phyloP scores from a whole-genome alignment of 2,888 invertebrate species.

The Ennomos fuscantarius region DNA sequence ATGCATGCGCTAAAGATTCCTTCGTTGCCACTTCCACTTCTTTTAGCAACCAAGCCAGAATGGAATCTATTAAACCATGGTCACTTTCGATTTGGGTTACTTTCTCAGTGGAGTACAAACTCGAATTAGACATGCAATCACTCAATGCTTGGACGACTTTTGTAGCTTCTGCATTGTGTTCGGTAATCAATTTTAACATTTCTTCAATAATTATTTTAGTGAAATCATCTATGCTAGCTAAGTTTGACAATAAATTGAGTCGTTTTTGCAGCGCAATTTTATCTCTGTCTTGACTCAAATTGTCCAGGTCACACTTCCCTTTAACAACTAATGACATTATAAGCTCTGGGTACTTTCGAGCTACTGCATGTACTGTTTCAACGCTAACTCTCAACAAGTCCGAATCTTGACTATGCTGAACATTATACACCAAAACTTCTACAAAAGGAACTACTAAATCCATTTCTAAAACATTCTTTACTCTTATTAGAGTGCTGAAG shows the following conservation, averaged over 20 bases:
- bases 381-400: slow-evolving; percentile 75
- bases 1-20: slow-evolving; percentile 60
- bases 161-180: slow-evolving; percentile 54
- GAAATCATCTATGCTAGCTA: slow-evolving; percentile 79
- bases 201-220: slow-evolving; percentile 74
- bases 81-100: slow-evolving; percentile 75
- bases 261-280: slow-evolving; percentile 64
- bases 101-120: slow-evolving; percentile 64
- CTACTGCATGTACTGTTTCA: slow-evolving; percentile 80
- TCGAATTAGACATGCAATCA: slow-evolving; percentile 62
- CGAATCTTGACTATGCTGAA: slow-evolving; percentile 72
- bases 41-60: slow-evolving; percentile 66
- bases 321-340: slow-evolving; percentile 81
- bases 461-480: slow-evolving; percentile 71
- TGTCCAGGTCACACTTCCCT: slow-evolving; percentile 71
- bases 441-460: slow-evolving; percentile 81
- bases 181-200: slow-evolving; percentile 67
- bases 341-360: slow-evolving; percentile 78
- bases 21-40: slow-evolving; percentile 54
- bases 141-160: slow-evolving; percentile 68
- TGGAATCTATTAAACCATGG: slow-evolving; percentile 69
- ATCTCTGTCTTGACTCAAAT: slow-evolving; percentile 54
- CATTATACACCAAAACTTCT: slow-evolving; percentile 76
- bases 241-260: slow-evolving; percentile 71
- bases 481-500: slow-evolving; percentile 78